A percentile compares a stretch with the other conserved stretches of the same genome.
phyloP scores from a whole-genome alignment of 2,797 vertebrate genomes.

The Myotis findleyi region DNA sequence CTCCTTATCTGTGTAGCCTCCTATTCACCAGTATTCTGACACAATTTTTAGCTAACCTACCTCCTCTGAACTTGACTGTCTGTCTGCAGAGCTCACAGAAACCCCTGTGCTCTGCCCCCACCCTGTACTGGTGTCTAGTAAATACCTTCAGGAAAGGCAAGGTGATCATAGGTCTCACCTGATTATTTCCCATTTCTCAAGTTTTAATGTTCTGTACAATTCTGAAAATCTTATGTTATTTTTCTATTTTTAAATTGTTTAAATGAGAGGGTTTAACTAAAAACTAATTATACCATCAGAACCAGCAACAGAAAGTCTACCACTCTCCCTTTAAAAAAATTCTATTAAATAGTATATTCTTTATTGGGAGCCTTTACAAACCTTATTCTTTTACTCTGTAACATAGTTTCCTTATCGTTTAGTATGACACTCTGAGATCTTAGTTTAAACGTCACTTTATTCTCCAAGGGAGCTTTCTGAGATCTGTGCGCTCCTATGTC shows the following conservation, averaged over 20 bases:
- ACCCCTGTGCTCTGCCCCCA: background rate
- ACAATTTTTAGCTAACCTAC: background rate
- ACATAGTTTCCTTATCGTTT: background rate
- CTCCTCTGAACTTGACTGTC: background rate
- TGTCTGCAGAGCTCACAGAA: background rate
- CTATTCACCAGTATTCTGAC: background rate
- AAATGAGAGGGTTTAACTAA: background rate
- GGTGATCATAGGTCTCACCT: background rate
- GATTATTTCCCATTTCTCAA: background rate
- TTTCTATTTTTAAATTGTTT: background rate
- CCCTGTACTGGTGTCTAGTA: background rate
- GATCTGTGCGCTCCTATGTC: accelerated
- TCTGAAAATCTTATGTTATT: background rate
- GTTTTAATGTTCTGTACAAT: background rate
- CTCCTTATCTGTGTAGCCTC: background rate
- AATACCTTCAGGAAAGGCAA: background rate
- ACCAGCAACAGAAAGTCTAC: background rate
- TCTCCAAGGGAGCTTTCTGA: background rate
- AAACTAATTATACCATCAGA: background rate
- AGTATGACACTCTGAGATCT: background rate
- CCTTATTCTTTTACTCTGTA: background rate
- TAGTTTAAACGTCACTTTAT: background rate
- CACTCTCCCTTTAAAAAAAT: background rate
- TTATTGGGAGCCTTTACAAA: background rate
- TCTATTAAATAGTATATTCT: background rate